phyloP scores from a whole-genome alignment of 2,888 invertebrate species.

The Antheraea yamamai region DNA sequence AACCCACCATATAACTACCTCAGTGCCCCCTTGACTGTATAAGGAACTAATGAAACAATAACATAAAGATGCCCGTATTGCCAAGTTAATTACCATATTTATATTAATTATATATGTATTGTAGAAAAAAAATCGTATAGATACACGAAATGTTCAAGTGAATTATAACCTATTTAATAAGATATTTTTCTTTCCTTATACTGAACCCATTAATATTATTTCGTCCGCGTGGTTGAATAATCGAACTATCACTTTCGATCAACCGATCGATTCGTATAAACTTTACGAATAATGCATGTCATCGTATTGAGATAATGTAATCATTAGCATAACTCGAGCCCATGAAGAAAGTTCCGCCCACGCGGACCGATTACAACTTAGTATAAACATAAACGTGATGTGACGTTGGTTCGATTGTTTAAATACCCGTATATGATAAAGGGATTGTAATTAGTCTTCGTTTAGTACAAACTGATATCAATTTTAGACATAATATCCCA shows the following conservation, averaged over 20 bases:
- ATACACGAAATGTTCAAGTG: too few species aligned
- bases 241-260: constrained; percentile 51
- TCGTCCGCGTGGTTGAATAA: constrained; percentile 39
- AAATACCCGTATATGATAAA: constrained; percentile 9
- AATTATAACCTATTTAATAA: too few species aligned
- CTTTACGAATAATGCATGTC: constrained; percentile 48
- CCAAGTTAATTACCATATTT: too few species aligned
- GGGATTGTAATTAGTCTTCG: constrained; percentile 4
- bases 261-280: constrained; percentile 39
- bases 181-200: not conserved
- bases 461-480: not conserved
- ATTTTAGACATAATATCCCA: not conserved
- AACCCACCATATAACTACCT: too few species aligned
- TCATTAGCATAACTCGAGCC: constrained; percentile 55
- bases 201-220: not conserved
- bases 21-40: too few species aligned
- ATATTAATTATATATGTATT: too few species aligned
- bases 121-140: too few species aligned
- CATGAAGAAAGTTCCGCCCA: constrained; percentile 40
- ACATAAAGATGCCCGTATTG: too few species aligned
- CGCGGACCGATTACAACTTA: constrained; percentile 25
- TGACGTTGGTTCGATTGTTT: constrained; percentile 22
- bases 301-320: constrained; percentile 42
- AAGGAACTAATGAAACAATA: too few species aligned
- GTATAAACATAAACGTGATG: constrained; percentile 27